phyloP scores from a whole-genome alignment of 2,113 vertebrate genomes.

The Theropithecus gelada region DNA sequence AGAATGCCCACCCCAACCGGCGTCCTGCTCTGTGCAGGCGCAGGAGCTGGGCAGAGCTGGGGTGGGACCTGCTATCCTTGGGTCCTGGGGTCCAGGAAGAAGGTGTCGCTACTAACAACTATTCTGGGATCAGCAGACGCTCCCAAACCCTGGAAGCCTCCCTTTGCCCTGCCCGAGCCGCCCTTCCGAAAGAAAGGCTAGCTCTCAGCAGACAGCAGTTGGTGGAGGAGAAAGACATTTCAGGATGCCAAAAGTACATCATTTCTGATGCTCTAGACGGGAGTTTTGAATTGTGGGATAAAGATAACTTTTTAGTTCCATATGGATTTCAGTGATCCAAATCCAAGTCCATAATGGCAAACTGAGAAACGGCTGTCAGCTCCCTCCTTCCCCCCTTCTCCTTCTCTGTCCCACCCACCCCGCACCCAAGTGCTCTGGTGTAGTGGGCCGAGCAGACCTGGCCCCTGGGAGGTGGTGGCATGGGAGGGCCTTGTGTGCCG shows the following conservation, averaged over 20 bases:
- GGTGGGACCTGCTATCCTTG: not conserved
- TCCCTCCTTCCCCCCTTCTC: no score
- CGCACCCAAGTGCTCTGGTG: not conserved
- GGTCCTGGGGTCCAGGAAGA: not conserved
- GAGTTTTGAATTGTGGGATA: not conserved
- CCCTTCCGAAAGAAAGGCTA: no score
- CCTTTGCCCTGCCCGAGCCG: fast-evolving
- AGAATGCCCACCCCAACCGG: fast-evolving
- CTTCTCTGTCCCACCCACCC: not conserved
- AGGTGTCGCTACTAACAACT: fast-evolving
- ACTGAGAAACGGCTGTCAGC: not conserved
- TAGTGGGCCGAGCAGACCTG: not conserved
- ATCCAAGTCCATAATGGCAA: not conserved
- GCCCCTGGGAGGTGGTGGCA: not conserved
- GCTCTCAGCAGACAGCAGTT: not conserved
- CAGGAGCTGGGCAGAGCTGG: not conserved
- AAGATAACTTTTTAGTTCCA: not conserved
- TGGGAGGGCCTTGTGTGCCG: not conserved
- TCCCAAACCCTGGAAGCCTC: not conserved
- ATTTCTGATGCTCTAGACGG: not conserved
- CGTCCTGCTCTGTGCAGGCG: not conserved
- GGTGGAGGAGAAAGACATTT: not conserved
- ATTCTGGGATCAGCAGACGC: not conserved
- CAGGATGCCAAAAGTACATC: fast-evolving
- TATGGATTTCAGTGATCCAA: not conserved